These are phyloP conservation scores for Leucoraja ocellata DNA, from an alignment of 2,797 vertebrate species.

Conservation along the genomic window DNA sequence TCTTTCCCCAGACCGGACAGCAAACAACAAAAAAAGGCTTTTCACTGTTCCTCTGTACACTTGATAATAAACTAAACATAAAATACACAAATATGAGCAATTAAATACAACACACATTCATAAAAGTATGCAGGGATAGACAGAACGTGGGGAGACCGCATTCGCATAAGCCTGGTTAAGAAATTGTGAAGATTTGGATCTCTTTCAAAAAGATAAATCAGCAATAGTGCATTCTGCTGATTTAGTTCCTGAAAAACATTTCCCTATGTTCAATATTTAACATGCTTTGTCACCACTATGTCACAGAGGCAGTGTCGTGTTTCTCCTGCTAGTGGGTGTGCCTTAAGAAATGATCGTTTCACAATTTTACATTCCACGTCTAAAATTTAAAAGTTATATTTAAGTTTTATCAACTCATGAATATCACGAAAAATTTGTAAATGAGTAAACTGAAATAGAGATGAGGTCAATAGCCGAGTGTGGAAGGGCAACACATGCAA, in stretches of 20 bases:
- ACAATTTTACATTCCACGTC: not conserved
- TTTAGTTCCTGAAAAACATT: not conserved
- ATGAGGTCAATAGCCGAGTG: too few relatives aligned
- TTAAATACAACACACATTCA: not conserved
- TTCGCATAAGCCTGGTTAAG: too few relatives aligned
- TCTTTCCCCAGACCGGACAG: too few relatives aligned
- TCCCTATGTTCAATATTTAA: not conserved
- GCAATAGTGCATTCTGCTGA: not conserved
- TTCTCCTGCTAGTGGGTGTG: not conserved
- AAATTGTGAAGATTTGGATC: not conserved
- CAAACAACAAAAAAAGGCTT: too few relatives aligned
- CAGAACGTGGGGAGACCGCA: too few relatives aligned
- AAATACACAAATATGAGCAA: not conserved
- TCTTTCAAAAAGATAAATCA: conserved; percentile 1
- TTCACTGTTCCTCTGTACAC: too few relatives aligned
- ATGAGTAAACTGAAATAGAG: too few relatives aligned
- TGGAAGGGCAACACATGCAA: too few relatives aligned
- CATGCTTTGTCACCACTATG: not conserved
- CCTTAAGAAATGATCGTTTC: not conserved
- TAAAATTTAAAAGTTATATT: not conserved
- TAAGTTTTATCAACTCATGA: not conserved
- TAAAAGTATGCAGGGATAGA: not conserved
- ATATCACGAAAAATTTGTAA: too few relatives aligned
- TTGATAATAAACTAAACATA: not conserved
- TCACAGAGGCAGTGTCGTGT: not conserved